Evolutionary conservation across 2,113 vertebrate species (phyloP), one percentile per base, ranked within the genome.

Genomic region (Spheniscus mendiculus): DNA sequence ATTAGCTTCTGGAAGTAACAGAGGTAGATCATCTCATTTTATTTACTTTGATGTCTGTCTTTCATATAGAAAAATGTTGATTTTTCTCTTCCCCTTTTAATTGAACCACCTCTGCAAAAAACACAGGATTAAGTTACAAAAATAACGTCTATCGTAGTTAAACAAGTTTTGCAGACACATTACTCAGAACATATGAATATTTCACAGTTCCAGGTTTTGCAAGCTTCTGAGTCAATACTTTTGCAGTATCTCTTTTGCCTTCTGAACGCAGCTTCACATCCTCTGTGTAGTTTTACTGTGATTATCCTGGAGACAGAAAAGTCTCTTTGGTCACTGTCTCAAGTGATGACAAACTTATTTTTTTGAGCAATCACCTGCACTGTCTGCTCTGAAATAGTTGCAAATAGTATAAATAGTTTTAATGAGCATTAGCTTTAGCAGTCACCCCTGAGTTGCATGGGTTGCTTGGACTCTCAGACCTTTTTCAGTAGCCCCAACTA

Each of bases 101-200:
- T 38, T 92, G 79, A 93, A 67, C 15, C 5, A 36, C 67, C 36
- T 81, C 62, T 92, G 34, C 27, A 67, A 86, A 93, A 87, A 82
- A 62, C 25, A 80, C 23, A 69, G 62, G 77, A 92, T 95, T 92
- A 84, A 80, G 53, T 93, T 94, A 61, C 34, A 92, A 88, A 86
- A 93, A 73, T 90, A 87, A 78, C 42, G 16, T 65, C 65, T 72
- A 6, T 26, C 84, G 80, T 65, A 84, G 91, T 79, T 78, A 92
- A 90, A 86, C 95, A 84, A 95, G 93, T 80, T 96, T 96, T 84
- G 56, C 79, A 93, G 83, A 62, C 30, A 52, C n/a, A 36, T 81
- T 78, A 77, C 70, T 85, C 66, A 90, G 94, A 77, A 42, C 42
- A 42, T 42, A 42, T 42, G 42, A 42, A 42, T 42, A 42, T 42